A percentile compares a stretch with the other conserved stretches of the same genome.
Evolutionary conservation across 2,113 vertebrate species (phyloP).

Genomic region (Paratilapia polleni): DNA sequence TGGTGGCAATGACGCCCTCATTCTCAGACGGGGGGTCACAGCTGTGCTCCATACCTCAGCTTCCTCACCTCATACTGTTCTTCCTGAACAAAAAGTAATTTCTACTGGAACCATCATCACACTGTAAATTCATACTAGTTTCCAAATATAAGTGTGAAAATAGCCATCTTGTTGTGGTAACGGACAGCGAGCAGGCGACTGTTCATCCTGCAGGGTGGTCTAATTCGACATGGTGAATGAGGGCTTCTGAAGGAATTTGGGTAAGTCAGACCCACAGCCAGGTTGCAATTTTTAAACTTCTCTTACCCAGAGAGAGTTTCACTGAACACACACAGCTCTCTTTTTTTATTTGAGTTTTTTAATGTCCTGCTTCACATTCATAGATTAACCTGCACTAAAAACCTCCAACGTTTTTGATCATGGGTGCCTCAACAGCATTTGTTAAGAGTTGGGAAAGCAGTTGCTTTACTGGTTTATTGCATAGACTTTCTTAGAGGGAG

Average conservation of each 20-base stretch:
- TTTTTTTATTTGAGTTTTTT: not conserved
- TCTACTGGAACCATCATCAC: not conserved
- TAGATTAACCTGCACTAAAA: constrained; percentile 4
- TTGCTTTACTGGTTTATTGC: not conserved
- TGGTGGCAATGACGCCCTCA: constrained; percentile 5
- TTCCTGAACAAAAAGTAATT: constrained; percentile 5
- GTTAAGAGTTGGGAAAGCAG: constrained; percentile 41
- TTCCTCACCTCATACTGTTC: constrained; percentile 36
- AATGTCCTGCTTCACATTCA: not conserved
- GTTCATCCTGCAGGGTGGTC: constrained; percentile 65
- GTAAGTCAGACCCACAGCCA: constrained; percentile 29
- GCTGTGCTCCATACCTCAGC: constrained; percentile 55
- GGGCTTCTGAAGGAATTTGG: constrained; percentile 40
- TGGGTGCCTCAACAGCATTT: constrained; percentile 17
- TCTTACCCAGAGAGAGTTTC: not conserved
- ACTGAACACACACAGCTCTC: not conserved
- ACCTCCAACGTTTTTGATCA: constrained; percentile 4
- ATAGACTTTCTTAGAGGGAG: not conserved
- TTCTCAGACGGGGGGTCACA: constrained; percentile 39
- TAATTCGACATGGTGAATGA: constrained; percentile 45
- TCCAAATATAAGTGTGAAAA: constrained; percentile 29
- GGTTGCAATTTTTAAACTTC: constrained; percentile 22
- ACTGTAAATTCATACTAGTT: constrained; percentile 19
- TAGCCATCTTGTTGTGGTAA: constrained; percentile 13
- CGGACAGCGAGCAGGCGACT: constrained; percentile 4